phyloP scores from a whole-genome alignment of 2,113 vertebrate species.

The Bubo bubo region DNA sequence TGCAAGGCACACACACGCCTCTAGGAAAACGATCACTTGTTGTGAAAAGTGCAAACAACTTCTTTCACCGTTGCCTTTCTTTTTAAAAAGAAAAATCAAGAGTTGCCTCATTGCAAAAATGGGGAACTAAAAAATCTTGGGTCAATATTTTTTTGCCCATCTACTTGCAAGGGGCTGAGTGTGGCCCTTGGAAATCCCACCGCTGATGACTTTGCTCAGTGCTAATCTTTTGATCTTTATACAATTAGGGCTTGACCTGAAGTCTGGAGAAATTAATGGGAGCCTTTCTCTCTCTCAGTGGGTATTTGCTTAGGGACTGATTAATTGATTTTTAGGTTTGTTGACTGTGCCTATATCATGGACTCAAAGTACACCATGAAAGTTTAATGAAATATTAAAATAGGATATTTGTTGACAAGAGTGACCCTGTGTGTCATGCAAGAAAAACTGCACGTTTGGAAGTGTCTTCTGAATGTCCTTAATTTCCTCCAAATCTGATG shows the following conservation, averaged over 20 bases:
- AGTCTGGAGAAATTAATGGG: slow-evolving; percentile 46
- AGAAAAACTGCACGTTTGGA: slow-evolving; percentile 19
- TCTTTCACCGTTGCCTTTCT: neutral
- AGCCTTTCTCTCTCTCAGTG: slow-evolving; percentile 23
- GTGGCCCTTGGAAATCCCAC: slow-evolving; percentile 8
- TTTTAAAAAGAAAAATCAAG: neutral
- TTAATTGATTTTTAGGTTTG: slow-evolving; percentile 54
- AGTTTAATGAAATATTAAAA: slow-evolving; percentile 68
- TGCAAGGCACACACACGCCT: neutral
- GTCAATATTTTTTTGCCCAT: neutral
- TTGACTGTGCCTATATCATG: slow-evolving; percentile 2
- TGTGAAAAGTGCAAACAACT: neutral
- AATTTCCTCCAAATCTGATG: neutral
- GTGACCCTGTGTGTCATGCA: slow-evolving; percentile 54
- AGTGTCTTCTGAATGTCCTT: neutral
- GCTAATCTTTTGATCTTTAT: slow-evolving; percentile 55
- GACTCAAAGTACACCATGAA: slow-evolving; percentile 41
- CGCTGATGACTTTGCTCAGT: slow-evolving; percentile 27
- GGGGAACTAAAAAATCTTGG: neutral
- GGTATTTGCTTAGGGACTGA: slow-evolving; percentile 41
- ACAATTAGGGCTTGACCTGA: slow-evolving; percentile 49
- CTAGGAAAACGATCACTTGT: neutral
- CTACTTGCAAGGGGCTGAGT: neutral
- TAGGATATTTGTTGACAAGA: slow-evolving; percentile 53
- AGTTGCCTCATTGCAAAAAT: neutral